These are phyloP conservation scores for Aspiorhynchus laticeps DNA, from an alignment of 2,113 vertebrate species.

Conservation along the genomic window DNA sequence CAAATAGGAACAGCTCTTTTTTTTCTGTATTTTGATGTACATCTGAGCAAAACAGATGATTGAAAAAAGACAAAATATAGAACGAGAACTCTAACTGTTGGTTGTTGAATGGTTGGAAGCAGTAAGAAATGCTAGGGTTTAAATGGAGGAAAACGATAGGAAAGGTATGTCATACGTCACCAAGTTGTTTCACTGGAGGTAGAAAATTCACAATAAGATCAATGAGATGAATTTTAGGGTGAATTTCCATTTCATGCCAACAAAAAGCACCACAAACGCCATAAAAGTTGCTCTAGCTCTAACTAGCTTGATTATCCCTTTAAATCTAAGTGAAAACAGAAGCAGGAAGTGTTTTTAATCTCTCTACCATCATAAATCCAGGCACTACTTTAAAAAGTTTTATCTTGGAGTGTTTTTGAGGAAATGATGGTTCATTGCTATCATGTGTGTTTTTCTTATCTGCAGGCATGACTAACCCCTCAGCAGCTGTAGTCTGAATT, in stretches of 20 bases:
- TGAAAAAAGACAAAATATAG: not conserved
- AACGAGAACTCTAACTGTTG: no score
- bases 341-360: not conserved
- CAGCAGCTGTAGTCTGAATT: constrained; percentile 1
- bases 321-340: not conserved
- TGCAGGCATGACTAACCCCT: not conserved
- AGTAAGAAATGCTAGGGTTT: not conserved
- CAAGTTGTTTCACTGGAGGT: not conserved
- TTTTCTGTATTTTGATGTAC: not conserved
- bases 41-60: not conserved
- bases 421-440: not conserved
- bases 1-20: not conserved
- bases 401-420: constrained; percentile 12
- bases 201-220: not conserved
- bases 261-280: not conserved
- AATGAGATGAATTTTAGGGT: not conserved
- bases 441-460: constrained; percentile 4
- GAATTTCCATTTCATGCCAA: not conserved
- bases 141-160: no score
- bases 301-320: not conserved
- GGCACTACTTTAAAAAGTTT: not conserved
- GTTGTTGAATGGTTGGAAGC: not conserved
- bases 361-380: constrained; percentile 8
- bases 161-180: not conserved
- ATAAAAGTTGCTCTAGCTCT: not conserved